A percentile compares a stretch with the other conserved stretches of the same genome.
Evolutionary conservation across 2,797 vertebrate species (phyloP).

Genomic region (Lagocephalus sceleratus): DNA sequence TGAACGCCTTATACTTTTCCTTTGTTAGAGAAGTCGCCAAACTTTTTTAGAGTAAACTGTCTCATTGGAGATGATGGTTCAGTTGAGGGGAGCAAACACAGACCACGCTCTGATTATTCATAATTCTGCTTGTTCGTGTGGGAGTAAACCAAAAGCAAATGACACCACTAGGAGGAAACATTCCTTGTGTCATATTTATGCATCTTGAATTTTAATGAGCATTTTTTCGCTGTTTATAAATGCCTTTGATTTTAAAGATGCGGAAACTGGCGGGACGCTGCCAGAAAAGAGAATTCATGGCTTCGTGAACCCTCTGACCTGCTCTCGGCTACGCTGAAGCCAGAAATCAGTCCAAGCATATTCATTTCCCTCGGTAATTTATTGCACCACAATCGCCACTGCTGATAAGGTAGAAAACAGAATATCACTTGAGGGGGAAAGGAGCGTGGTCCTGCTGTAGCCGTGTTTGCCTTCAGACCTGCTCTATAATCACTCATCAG

Average conservation of each 20-base stretch:
- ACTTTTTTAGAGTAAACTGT: conserved; percentile 74
- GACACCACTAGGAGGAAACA: conserved; percentile 32
- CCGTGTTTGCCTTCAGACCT: conserved; percentile 48
- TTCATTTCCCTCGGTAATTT: conserved; percentile 9
- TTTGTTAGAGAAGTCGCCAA: conserved; percentile 67
- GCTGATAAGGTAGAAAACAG: conserved; percentile 33
- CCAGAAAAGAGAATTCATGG: conserved; percentile 5
- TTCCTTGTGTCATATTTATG: conserved; percentile 17
- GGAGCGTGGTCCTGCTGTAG: conserved; percentile 20
- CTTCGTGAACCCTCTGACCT: conserved; percentile 8
- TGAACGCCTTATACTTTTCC: conserved; percentile 67
- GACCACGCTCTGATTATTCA: conserved; percentile 62
- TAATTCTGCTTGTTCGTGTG: conserved; percentile 53
- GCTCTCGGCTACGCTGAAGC: conserved; percentile 8
- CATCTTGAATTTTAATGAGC: conserved; percentile 27
- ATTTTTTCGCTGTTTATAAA: conserved; percentile 26
- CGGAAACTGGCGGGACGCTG: conserved; percentile 23
- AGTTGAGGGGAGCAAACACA: conserved; percentile 76
- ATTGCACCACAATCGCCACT: conserved; percentile 4
- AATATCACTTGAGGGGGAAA: conserved; percentile 45
- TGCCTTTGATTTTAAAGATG: conserved; percentile 21
- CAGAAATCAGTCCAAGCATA: conserved; percentile 16
- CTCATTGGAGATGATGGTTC: conserved; percentile 78
- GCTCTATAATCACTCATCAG: conserved; percentile 56
- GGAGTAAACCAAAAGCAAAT: conserved; percentile 40